Evolutionary conservation across 2,113 vertebrate species (phyloP).

Genomic region (Helogale parvula): DNA sequence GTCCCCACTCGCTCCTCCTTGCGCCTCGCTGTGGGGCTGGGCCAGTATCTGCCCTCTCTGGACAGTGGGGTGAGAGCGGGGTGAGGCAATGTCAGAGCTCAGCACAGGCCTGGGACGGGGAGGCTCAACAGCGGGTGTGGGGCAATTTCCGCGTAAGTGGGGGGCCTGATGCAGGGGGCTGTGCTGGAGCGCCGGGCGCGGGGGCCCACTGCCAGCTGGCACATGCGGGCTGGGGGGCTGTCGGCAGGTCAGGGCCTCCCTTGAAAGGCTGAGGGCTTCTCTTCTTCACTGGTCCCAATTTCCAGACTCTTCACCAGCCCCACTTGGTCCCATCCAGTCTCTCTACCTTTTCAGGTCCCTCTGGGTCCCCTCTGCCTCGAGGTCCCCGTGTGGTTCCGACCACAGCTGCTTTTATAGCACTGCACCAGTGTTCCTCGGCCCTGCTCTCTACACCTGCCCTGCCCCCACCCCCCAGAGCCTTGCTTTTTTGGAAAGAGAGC

Average conservation of each 20-base stretch:
- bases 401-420: background rate
- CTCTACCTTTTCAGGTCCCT: background rate
- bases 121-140: rapidly evolving
- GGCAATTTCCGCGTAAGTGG: background rate
- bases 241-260: background rate
- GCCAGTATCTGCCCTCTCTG: no score
- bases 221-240: background rate
- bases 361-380: background rate
- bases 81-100: background rate
- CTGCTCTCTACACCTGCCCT: background rate
- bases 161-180: background rate
- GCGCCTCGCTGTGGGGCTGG: background rate
- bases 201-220: background rate
- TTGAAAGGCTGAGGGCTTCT: background rate
- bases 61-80: background rate
- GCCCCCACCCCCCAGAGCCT: rapidly evolving
- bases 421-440: no score
- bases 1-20: background rate
- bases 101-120: background rate
- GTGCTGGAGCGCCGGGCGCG: rapidly evolving
- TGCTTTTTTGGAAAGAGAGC: background rate
- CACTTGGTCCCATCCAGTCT: background rate
- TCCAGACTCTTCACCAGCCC: background rate
- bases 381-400: background rate
- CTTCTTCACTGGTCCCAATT: background rate